These are phyloP conservation scores for Bothrops jararaca DNA, from an alignment of 2,113 vertebrate genomes.

Conservation along the genomic window DNA sequence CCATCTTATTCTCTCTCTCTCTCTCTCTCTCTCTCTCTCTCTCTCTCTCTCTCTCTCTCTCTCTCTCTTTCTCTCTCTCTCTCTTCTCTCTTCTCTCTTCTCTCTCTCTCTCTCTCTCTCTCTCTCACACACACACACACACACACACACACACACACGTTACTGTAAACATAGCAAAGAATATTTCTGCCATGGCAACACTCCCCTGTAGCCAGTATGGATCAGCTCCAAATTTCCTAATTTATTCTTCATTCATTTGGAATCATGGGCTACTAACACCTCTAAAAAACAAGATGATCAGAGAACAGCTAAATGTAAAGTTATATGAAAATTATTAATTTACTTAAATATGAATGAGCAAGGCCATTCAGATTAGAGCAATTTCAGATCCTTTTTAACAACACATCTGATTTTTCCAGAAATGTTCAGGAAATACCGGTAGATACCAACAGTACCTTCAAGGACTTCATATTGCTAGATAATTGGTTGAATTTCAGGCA, in stretches of 20 bases:
- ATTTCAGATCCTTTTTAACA: neutral
- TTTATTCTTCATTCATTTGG: neutral
- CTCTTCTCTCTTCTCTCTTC: too few relatives aligned
- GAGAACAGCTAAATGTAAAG: neutral
- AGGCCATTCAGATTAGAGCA: neutral
- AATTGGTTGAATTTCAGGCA: neutral
- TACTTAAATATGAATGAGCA: neutral
- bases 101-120: too few relatives aligned
- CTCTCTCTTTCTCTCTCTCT: too few relatives aligned
- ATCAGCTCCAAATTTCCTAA: neutral
- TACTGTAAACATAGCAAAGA: neutral
- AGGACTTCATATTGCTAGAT: neutral
- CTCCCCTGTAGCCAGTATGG: neutral
- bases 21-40: too few relatives aligned
- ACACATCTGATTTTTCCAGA: neutral
- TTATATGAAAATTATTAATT: neutral
- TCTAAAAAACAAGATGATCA: neutral
- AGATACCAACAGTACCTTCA: neutral
- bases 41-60: too few relatives aligned
- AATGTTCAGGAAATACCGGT: neutral
- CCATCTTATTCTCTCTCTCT: neutral
- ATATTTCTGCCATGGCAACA: neutral
- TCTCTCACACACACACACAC: too few relatives aligned
- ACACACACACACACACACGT: too few relatives aligned
- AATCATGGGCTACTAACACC: neutral